Evolutionary conservation across 2,797 vertebrate species (phyloP).

Genomic region (Antennarius maculatus): DNA sequence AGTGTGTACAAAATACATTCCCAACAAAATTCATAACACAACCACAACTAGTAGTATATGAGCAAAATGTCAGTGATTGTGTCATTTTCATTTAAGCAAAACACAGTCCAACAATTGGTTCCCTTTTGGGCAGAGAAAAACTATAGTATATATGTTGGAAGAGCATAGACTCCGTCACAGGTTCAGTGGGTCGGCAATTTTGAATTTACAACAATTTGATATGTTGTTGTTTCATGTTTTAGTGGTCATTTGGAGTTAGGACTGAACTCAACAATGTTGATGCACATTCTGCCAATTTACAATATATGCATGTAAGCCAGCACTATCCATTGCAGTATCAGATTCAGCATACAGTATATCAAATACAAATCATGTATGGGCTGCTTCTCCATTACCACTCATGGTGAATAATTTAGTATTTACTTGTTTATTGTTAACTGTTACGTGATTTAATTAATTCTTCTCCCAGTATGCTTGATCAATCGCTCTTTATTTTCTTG

Average conservation of each 20-base stretch:
- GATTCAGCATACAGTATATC: too few relatives aligned
- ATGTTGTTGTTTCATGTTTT: background rate
- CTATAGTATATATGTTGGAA: too few relatives aligned
- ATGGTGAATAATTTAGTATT: slow-evolving; percentile 24
- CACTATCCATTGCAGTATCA: background rate
- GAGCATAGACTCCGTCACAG: background rate
- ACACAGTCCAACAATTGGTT: slow-evolving; percentile 21
- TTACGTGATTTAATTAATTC: slow-evolving; percentile 6
- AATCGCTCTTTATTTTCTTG: background rate
- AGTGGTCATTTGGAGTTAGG: background rate
- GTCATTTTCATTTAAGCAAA: slow-evolving; percentile 5
- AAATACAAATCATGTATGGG: too few relatives aligned
- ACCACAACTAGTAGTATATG: background rate
- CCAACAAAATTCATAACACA: background rate
- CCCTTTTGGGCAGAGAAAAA: background rate
- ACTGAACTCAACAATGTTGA: background rate
- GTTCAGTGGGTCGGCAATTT: background rate
- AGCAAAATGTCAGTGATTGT: slow-evolving; percentile 3
- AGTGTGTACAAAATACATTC: slow-evolving; percentile 7
- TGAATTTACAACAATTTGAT: background rate
- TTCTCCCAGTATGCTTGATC: background rate
- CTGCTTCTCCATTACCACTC: too few relatives aligned
- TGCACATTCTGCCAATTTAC: background rate
- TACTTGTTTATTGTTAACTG: slow-evolving; percentile 10
- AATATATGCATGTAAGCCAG: background rate